Conservation (phyloP, 2,888 invertebrate genomes). For the Diaperis boleti region DNA sequence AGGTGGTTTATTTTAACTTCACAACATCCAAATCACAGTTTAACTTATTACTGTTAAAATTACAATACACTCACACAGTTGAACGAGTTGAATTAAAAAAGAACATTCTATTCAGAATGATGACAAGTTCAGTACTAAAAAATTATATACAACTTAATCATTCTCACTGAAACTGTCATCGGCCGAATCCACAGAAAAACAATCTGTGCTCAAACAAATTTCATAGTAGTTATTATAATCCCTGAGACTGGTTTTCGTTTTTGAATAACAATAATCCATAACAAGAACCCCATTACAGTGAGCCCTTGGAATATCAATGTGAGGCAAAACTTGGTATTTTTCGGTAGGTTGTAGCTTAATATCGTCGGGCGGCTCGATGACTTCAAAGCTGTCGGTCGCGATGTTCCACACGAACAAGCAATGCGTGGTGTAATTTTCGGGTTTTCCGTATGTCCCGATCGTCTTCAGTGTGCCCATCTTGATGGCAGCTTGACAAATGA, state of each 20-base stretch:
- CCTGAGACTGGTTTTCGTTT: conserved; percentile 60
- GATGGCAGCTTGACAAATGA: conserved; percentile 65
- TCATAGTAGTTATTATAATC: conserved; percentile 62
- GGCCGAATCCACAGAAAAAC: conserved; percentile 26
- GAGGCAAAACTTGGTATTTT: conserved; percentile 51
- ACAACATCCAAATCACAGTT: conserved; percentile 56
- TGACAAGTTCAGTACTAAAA: conserved; percentile 5
- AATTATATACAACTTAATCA: conserved; percentile 33
- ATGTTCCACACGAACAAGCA: conserved; percentile 65
- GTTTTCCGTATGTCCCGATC: conserved; percentile 54
- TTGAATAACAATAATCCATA: conserved; percentile 58
- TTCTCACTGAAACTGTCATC: conserved; percentile 39
- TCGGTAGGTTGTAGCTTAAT: conserved; percentile 56
- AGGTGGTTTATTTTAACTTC: conserved; percentile 43
- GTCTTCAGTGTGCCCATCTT: conserved; percentile 62
- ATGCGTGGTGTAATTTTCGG: conserved; percentile 59
- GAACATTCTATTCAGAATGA: background rate
- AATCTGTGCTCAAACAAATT: conserved; percentile 50
- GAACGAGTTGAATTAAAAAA: conserved; percentile 13
- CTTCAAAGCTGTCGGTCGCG: conserved; percentile 61
- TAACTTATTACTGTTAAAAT: conserved; percentile 52
- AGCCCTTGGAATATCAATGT: conserved; percentile 51
- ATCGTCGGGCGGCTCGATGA: conserved; percentile 59
- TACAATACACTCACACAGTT: conserved; percentile 31
- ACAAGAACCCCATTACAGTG: conserved; percentile 58